Evolutionary conservation across 2,888 invertebrate species (phyloP), one percentile per base, ranked within the genome.

Genomic region (Polia nebulosa): DNA sequence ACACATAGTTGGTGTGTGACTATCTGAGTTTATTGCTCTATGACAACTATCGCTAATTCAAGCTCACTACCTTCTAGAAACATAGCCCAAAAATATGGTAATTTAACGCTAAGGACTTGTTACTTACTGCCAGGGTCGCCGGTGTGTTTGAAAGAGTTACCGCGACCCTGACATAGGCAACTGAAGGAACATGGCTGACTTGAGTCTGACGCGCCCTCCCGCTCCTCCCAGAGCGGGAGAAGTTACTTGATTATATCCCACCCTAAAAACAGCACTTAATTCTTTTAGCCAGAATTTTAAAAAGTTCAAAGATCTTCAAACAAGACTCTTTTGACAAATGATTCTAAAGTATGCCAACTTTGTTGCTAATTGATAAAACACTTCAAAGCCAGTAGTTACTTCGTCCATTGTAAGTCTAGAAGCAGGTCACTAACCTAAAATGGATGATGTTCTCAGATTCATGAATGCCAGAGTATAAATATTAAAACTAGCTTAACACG

Each of bases 401-500:
- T n/a, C 20, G 22, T 53, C 15, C 41, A 58, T 75, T 76, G 49
- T 67, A 25, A 27, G 52, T 20, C 58, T 41, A 59, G 41, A 76
- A 70, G 8, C 58, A 56, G 66, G 66, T 77, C 78, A 66, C 7
- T 49, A 9, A 72, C 71, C 62, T 66, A 60, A 80, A 72, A 78
- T 68, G 74, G 75, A 81, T 80, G 75, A 67, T 44, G 60, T 59
- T 61, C 61, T 72, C 81, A 61, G 47, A 78, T 73, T 73, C 75
- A 78, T 81, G 81, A 78, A 74, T 74, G 45, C 60, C 47, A 51
- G 78, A 80, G 39, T 67, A 81, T 81, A 81, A 72, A 76, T 79
- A 79, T 79, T 72, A 72, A 76, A 84, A 82, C 76, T 84, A 82
- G 72, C 66, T 68, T 58, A 56, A 57, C 62, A 51, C 45, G 47